Conservation (phyloP, 1,140 invertebrate species). For the Leptestheria dahalacensis region DNA sequence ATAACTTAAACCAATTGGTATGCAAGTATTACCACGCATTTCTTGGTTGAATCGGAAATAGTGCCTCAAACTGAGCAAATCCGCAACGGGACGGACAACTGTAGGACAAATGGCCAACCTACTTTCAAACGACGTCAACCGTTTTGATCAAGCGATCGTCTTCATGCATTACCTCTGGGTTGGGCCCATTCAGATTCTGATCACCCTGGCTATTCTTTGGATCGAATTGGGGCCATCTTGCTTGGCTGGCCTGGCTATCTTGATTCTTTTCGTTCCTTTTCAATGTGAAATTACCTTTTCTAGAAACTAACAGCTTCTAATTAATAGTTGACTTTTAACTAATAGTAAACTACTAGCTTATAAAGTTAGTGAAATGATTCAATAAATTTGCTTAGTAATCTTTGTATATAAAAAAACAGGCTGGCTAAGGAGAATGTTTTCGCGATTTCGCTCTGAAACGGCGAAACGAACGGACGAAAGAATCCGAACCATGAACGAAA, state of each 20-base stretch:
- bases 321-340: no score
- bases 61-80: slow-evolving; percentile 40
- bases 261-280: slow-evolving; percentile 66
- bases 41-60: no score
- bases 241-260: slow-evolving; percentile 55
- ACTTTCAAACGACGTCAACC: slow-evolving; percentile 70
- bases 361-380: not conserved
- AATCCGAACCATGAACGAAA: slow-evolving; percentile 70
- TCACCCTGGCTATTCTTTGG: slow-evolving; percentile 62
- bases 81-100: slow-evolving; percentile 55
- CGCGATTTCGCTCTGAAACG: slow-evolving; percentile 38
- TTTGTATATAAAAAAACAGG: slow-evolving; percentile 29
- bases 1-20: no score
- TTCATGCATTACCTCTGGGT: slow-evolving; percentile 37
- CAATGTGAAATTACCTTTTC: slow-evolving; percentile 40
- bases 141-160: slow-evolving; percentile 25
- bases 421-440: slow-evolving; percentile 51
- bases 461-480: slow-evolving; percentile 60
- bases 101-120: slow-evolving; percentile 81
- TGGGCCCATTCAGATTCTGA: slow-evolving; percentile 59
- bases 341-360: no score
- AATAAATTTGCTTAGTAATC: slow-evolving; percentile 4
- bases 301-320: no score
- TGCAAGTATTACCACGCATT: no score
- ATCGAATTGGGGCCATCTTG: slow-evolving; percentile 52